Conservation (phyloP, 2,797 vertebrate genomes). For the Tenualosa ilisha region DNA sequence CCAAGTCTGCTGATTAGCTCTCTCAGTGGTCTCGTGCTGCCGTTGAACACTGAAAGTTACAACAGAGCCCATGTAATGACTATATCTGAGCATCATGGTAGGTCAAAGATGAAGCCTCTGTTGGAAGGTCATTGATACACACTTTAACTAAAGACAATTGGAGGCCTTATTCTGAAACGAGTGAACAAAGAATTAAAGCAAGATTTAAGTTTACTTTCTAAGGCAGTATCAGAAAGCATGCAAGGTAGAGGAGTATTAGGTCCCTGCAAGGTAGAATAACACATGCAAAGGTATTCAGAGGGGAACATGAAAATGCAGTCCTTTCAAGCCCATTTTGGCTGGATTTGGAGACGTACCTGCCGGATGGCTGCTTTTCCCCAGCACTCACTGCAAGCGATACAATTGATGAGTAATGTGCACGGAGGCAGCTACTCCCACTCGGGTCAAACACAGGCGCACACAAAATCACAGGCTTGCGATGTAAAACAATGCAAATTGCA, state of each 20-base stretch:
- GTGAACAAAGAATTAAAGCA: neutral
- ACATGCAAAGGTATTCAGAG: slow-evolving; percentile 47
- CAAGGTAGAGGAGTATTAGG: neutral
- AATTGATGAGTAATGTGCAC: slow-evolving; percentile 21
- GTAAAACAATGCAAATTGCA: slow-evolving; percentile 47
- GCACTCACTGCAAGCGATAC: slow-evolving; percentile 9
- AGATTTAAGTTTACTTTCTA: neutral
- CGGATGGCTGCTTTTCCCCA: slow-evolving; percentile 3
- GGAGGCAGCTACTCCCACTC: slow-evolving; percentile 46
- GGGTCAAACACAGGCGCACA: slow-evolving; percentile 47
- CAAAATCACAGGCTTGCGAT: slow-evolving; percentile 41
- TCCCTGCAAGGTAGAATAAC: neutral
- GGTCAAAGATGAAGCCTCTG: neutral
- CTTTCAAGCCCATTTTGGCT: slow-evolving; percentile 41
- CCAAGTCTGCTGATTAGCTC: neutral
- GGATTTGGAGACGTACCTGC: slow-evolving; percentile 51
- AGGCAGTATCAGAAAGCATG: neutral
- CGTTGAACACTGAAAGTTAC: neutral
- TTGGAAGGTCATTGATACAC: neutral
- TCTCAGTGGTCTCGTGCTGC: neutral
- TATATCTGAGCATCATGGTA: neutral
- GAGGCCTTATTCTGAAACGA: neutral
- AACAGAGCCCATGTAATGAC: neutral
- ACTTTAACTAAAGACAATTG: neutral
- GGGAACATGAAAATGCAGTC: slow-evolving; percentile 5